Percentiles rank a stretch among this genome's conserved stretches.
Evolutionary conservation across 2,888 invertebrate species (phyloP).

Genomic region (Plagiodera versicolora): DNA sequence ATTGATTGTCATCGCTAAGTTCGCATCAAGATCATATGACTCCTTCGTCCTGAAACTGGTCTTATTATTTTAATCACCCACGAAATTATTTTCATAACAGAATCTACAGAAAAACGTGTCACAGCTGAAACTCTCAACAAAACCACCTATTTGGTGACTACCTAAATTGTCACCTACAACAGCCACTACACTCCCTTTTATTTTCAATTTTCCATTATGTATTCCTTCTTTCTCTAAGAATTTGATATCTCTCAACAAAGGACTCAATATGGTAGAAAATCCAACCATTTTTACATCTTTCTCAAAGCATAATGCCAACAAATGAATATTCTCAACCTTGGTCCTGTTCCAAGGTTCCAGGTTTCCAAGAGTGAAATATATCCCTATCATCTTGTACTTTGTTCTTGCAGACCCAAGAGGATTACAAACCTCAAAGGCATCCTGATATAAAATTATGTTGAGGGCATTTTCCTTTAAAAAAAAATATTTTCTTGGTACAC

Average conservation of each 20-base stretch:
- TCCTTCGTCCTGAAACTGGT: neutral
- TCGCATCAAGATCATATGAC: slow-evolving; percentile 5
- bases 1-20: neutral
- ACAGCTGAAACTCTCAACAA: slow-evolving; percentile 1
- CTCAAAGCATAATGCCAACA: slow-evolving; percentile 40
- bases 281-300: slow-evolving; percentile 36
- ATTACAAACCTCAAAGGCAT: slow-evolving; percentile 43
- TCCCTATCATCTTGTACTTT: slow-evolving; percentile 40
- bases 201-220: slow-evolving; percentile 28
- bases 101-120: neutral
- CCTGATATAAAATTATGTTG: slow-evolving; percentile 38
- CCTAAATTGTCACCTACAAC: slow-evolving; percentile 1
- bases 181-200: neutral
- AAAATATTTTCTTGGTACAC: neutral
- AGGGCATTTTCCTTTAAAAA: neutral
- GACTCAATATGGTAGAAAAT: slow-evolving; percentile 31
- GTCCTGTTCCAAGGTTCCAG: slow-evolving; percentile 34
- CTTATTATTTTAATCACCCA: neutral
- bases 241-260: slow-evolving; percentile 35
- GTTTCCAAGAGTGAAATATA: slow-evolving; percentile 42
- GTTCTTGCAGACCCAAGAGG: slow-evolving; percentile 40
- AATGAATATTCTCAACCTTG: slow-evolving; percentile 36
- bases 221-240: slow-evolving; percentile 36
- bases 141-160: slow-evolving; percentile 1
- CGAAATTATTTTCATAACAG: neutral